These are phyloP conservation scores for Belgica antarctica DNA, from an alignment of 2,888 invertebrate genomes.

Conservation along the genomic window DNA sequence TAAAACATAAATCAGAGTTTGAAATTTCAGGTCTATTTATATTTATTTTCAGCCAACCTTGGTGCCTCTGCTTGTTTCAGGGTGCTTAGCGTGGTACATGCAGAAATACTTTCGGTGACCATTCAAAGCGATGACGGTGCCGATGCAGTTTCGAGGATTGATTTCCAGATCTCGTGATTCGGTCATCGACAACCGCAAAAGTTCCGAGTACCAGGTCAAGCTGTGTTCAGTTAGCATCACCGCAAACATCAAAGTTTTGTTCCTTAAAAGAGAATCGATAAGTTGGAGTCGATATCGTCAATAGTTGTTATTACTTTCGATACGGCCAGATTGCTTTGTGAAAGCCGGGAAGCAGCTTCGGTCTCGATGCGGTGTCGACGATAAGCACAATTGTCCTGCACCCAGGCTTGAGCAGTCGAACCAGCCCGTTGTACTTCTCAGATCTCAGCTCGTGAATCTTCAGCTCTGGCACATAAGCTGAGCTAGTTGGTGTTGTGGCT, in stretches of 20 bases:
- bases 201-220: constrained; percentile 87
- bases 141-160: constrained; percentile 94
- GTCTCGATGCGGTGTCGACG: constrained; percentile 83
- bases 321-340: constrained; percentile 95
- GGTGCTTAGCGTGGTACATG: constrained; percentile 97
- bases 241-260: constrained; percentile 94
- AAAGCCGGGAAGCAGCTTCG: constrained; percentile 84
- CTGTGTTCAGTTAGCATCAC: constrained; percentile 91
- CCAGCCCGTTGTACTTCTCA: constrained; percentile 93
- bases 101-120: constrained; percentile 97
- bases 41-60: constrained; percentile 57
- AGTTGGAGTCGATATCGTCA: not conserved
- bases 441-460: constrained; percentile 87
- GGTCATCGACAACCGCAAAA: constrained; percentile 82
- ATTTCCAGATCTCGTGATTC: constrained; percentile 80
- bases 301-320: constrained; percentile 68
- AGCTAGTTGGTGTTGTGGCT: constrained; percentile 48
- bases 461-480: constrained; percentile 60
- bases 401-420: constrained; percentile 88
- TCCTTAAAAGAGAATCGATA: constrained; percentile 62
- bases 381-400: constrained; percentile 89
- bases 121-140: constrained; percentile 92
- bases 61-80: constrained; percentile 69
- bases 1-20: constrained; percentile 48
- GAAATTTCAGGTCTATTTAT: constrained; percentile 15